Evolutionary conservation across 1,140 invertebrate genomes (phyloP), one percentile per base, ranked within the genome.

Genomic region (Drosophila sproati): DNA sequence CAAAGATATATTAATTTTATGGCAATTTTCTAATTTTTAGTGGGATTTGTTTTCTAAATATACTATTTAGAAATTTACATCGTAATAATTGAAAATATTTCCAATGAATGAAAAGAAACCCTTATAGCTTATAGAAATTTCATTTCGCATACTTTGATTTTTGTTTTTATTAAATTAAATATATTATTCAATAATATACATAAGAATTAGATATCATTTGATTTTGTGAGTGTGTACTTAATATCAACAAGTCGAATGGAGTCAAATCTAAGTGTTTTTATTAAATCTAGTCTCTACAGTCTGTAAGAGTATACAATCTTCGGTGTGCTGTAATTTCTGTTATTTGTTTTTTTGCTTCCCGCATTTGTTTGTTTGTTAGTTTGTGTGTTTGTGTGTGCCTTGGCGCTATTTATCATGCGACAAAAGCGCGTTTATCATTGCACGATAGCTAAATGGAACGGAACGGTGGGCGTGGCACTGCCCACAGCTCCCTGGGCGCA

Each of bases 341-440:
- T 32, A 28, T 7, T 47, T 37, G 43, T 52, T 35, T 4, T 54
- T 12, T 2, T 8, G 12, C 8, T 5, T 29, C 47, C 37, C 56
- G 41, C 39, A 57, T 28, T 59, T 47, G 59, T 79, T 75, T 74
- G 67, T 85, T 78, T 87, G 63, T 54, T 51, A 66, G 76, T 72
- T 77, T 50, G 66, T 70, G 52, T 79, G 74, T 70, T 71, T 81
- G 12, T 20, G 20, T 20, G 20, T 20, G 77, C 59, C 43, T 56
- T 48, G 70, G 50, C 63, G 72, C 77, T 85, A 88, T 88, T 88
- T 88, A 88, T 88, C 83, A 88, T 88, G 85, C 85, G 82, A 80
- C 85, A 88, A 76, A 80, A 60, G 78, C 86, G 79, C 83, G 85
- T 88, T 88, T 88, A 82, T 88, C 83, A 88, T 85, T 61, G 69